These are phyloP conservation scores for Raphicerus campestris DNA, from an alignment of 2,113 vertebrate genomes.

Conservation along the genomic window DNA sequence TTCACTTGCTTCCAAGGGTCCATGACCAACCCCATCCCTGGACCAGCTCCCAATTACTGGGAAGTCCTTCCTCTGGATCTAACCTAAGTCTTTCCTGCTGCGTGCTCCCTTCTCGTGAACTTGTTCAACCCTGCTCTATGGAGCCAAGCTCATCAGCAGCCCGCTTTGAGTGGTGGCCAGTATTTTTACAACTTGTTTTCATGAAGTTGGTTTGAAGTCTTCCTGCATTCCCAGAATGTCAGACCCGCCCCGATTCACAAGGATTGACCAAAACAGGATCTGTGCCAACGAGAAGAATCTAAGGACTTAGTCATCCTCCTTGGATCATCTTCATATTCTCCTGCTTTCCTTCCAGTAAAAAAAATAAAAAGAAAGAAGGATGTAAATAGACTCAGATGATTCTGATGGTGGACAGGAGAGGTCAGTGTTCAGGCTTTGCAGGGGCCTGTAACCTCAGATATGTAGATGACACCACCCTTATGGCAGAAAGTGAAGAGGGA, in stretches of 20 bases:
- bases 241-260: conserved; percentile 68
- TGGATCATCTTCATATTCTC: conserved; percentile 23
- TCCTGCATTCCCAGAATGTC: conserved; percentile 68
- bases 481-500: too few species aligned
- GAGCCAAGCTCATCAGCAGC: conserved; percentile 30
- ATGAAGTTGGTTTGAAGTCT: conserved; percentile 64
- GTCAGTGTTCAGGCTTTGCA: background rate
- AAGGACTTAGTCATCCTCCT: conserved; percentile 57
- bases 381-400: background rate
- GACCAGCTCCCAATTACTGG: background rate
- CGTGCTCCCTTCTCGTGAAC: conserved; percentile 25
- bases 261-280: conserved; percentile 63
- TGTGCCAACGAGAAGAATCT: conserved; percentile 44
- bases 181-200: conserved; percentile 75
- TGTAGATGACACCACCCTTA: too few species aligned
- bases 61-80: conserved; percentile 39
- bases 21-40: background rate
- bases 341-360: background rate
- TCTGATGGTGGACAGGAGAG: background rate
- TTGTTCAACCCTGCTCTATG: background rate
- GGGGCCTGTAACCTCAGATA: too few species aligned
- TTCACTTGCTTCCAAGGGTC: background rate
- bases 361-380: background rate
- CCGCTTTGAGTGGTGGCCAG: background rate
- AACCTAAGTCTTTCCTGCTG: conserved; percentile 21